Evolutionary conservation across 2,888 invertebrate genomes (phyloP).

Genomic region (Leuctra nigra): DNA sequence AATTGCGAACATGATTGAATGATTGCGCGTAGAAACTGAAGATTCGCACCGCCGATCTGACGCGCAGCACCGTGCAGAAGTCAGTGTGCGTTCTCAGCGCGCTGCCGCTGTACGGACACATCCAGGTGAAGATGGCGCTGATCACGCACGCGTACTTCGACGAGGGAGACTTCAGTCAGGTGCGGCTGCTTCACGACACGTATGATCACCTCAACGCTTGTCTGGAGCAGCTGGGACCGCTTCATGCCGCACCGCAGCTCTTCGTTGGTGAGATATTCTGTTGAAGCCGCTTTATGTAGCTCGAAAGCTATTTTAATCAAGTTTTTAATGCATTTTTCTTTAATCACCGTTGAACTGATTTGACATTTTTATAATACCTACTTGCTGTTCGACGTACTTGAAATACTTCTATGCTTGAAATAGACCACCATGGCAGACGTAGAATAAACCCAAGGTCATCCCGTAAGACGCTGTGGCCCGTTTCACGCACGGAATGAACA

Average conservation of each 20-base stretch:
- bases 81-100: conserved; percentile 92
- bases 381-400: too few species aligned
- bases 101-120: conserved; percentile 87
- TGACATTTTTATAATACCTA: too few species aligned
- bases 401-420: too few species aligned
- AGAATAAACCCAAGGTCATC: too few species aligned
- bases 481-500: too few species aligned
- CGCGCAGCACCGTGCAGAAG: conserved; percentile 95
- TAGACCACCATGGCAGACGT: too few species aligned
- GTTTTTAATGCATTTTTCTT: too few species aligned
- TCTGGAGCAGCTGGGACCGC: conserved; percentile 37
- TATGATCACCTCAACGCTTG: conserved; percentile 88
- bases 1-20: too few species aligned
- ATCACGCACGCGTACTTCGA: conserved; percentile 97
- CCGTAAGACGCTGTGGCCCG: too few species aligned
- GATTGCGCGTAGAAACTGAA: conserved; percentile 93
- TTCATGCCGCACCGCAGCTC: conserved; percentile 46
- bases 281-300: too few species aligned
- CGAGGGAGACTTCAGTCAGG: conserved; percentile 87
- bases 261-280: conserved; percentile 52
- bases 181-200: conserved; percentile 82
- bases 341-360: too few species aligned
- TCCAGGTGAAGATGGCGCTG: conserved; percentile 90
- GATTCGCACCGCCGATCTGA: conserved; percentile 90
- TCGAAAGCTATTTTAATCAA: too few species aligned